phyloP scores from a whole-genome alignment of 2,888 invertebrate species.

The Hybos culiciformis region DNA sequence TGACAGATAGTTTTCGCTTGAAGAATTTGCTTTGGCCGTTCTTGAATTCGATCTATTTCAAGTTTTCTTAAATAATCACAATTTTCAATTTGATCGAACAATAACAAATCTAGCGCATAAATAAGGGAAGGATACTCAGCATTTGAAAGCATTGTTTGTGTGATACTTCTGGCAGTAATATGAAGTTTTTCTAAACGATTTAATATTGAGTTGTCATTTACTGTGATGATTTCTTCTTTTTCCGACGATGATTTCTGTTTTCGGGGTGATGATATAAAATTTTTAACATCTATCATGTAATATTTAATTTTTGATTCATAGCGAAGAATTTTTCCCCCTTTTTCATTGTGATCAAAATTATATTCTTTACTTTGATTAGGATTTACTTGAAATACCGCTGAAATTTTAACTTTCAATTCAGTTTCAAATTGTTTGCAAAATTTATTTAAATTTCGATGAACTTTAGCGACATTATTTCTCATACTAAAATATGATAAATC shows the following conservation, averaged over 20 bases:
- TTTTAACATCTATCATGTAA: constrained; percentile 26
- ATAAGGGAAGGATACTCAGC: constrained; percentile 47
- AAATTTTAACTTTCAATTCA: constrained; percentile 32
- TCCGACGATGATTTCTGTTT: too few species aligned
- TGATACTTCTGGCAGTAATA: constrained; percentile 47
- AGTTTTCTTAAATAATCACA: constrained; percentile 46
- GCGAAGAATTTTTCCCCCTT: constrained; percentile 27
- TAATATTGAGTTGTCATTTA: constrained; percentile 16
- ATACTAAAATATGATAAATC: constrained; percentile 91
- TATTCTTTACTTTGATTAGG: constrained; percentile 26
- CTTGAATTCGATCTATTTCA: constrained; percentile 34
- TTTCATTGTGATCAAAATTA: constrained; percentile 24
- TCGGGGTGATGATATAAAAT: constrained; percentile 28
- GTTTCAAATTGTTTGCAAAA: constrained; percentile 74
- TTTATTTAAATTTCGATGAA: constrained; percentile 76
- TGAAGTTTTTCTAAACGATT: constrained; percentile 37
- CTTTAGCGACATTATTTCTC: constrained; percentile 74
- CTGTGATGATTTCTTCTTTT: not conserved
- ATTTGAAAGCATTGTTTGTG: constrained; percentile 45
- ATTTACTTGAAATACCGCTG: constrained; percentile 30
- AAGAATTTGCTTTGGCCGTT: constrained; percentile 59
- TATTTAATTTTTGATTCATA: constrained; percentile 27
- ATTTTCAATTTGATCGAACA: constrained; percentile 51
- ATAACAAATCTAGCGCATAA: constrained; percentile 49
- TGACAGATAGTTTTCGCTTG: constrained; percentile 69